Evolutionary conservation across 1,140 invertebrate genomes (phyloP).

Genomic region (Epicauta chinensis): DNA sequence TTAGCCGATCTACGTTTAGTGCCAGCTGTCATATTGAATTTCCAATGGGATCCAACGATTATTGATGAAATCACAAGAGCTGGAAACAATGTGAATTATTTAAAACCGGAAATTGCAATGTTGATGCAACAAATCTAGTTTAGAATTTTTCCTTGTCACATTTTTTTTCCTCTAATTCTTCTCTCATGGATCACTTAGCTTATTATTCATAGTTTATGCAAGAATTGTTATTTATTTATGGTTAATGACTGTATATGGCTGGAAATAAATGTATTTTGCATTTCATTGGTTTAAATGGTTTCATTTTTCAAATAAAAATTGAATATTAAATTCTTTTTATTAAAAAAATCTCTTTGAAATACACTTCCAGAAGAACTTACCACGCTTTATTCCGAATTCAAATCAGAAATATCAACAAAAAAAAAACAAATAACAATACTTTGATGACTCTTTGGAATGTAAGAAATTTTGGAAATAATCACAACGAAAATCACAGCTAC

Average conservation of each 20-base stretch:
- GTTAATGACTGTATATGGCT: conserved; percentile 4
- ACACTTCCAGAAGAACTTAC: not conserved
- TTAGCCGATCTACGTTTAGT: conserved; percentile 65
- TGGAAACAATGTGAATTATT: conserved; percentile 51
- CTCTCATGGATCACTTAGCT: conserved; percentile 5
- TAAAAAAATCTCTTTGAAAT: not conserved
- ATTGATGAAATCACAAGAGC: conserved; percentile 47
- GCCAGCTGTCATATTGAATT: conserved; percentile 67
- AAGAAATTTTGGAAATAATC: too few species aligned
- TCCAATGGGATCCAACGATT: conserved; percentile 52
- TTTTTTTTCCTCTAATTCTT: not conserved
- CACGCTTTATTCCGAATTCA: too few species aligned
- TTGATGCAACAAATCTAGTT: conserved; percentile 56
- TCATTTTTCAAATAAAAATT: not conserved
- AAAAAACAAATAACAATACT: too few species aligned
- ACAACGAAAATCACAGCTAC: too few species aligned
- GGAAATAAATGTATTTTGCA: conserved; percentile 18
- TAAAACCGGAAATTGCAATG: conserved; percentile 69
- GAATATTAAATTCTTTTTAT: not conserved
- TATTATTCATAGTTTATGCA: not conserved
- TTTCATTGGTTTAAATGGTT: conserved; percentile 15
- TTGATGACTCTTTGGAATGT: too few species aligned
- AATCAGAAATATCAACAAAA: too few species aligned
- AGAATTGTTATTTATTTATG: not conserved
- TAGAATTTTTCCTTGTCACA: conserved; percentile 7